Evolutionary conservation across 2,888 invertebrate genomes (phyloP), one percentile per base, ranked within the genome.

Genomic region (Microplitis manilae): DNA sequence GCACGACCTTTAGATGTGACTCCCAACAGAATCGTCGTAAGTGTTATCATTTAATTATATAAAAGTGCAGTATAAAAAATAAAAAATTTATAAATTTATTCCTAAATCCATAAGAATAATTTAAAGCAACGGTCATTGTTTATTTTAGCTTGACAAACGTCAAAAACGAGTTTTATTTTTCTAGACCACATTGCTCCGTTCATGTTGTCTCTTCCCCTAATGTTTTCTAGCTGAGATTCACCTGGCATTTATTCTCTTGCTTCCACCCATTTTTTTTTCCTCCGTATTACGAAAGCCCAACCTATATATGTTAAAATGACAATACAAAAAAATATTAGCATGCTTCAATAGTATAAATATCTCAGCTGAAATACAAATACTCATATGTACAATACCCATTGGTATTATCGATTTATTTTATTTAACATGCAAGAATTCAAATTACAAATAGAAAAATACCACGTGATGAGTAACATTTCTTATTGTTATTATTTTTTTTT

Each of bases 21-120:
- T 83, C 95, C 96, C 78, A 96, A 96, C 83, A 93, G 95, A 83
- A 94, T 96, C 86, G 96, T 95, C 85, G 96, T 93, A 88, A 92
- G 92, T 91, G 81, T 70, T 64, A 38, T 64, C 5, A 9, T 50
- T 38, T 73, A 38, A n/a, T 68, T 60, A 9, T 60, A 17, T 20
- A 60, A 60, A 38, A 39, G n/a, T 71, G 20, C 20, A 71, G 13
- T 30, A 41, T 60, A 20, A 69, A 17, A 41, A 50, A 69, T 50
- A 41, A 20, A 17, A 6, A n/a, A 62, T 50, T 8, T 9, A 50
- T 13, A 9, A 8, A 50, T 50, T 50, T 8, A 50, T 50, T 50
- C 8, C 9, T 13, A 50, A 50, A 13, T 9, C 2, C 62, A 20
- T 62, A 62, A 17, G 62, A 17, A 38, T 17, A 30, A 38, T 15